Conservation (phyloP, 2,797 vertebrate species). For the Coccyzus lansbergi region DNA sequence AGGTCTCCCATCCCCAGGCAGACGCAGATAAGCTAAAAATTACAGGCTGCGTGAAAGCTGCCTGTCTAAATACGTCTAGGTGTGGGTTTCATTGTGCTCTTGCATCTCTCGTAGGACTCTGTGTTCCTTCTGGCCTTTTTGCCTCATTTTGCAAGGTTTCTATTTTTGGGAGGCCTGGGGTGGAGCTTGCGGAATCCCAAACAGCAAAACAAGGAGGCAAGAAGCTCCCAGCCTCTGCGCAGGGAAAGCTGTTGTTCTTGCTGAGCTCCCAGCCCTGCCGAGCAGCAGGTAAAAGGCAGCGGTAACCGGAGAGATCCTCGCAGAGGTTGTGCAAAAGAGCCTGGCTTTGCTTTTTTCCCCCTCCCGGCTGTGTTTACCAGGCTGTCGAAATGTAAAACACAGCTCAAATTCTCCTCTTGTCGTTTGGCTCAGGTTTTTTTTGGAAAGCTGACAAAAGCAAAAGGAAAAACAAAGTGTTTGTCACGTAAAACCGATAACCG, state of each 20-base stretch:
- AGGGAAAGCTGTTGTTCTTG: background rate
- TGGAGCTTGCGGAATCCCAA: constrained; percentile 49
- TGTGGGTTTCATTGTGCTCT: constrained; percentile 46
- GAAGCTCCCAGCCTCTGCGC: constrained; percentile 2
- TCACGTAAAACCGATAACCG: constrained; percentile 45
- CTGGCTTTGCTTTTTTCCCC: background rate
- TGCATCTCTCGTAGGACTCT: constrained; percentile 31
- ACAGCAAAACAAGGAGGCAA: constrained; percentile 45
- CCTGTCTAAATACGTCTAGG: constrained; percentile 21
- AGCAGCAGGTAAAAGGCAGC: background rate
- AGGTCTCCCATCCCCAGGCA: constrained; percentile 8
- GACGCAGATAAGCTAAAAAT: constrained; percentile 53
- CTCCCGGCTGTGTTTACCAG: background rate
- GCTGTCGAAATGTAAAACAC: constrained; percentile 7
- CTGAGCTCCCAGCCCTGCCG: background rate
- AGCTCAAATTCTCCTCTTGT: background rate
- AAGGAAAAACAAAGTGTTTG: constrained; percentile 51
- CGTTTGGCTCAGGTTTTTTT: constrained; percentile 36
- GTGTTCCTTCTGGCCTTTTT: constrained; percentile 64
- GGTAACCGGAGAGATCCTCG: background rate
- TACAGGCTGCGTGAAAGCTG: background rate
- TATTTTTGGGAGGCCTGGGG: constrained; percentile 61
- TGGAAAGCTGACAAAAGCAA: constrained; percentile 57
- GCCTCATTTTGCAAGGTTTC: constrained; percentile 71
- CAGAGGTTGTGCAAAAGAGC: background rate